phyloP scores from a whole-genome alignment of 2,113 vertebrate genomes.

The Poeciliopsis turrubarensis region DNA sequence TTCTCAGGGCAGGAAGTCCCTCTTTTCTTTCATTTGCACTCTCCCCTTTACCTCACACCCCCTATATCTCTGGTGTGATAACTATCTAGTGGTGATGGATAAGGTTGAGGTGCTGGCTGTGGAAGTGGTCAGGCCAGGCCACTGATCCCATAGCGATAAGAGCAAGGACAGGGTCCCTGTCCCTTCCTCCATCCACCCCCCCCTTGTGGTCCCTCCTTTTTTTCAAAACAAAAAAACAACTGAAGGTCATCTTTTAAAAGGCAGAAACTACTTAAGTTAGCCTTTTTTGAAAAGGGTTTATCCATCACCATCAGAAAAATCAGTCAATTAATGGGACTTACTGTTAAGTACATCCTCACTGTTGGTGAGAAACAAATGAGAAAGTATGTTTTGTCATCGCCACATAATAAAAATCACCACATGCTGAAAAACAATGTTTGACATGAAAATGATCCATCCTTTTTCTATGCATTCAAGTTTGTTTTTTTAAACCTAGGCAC shows the following conservation, averaged over 20 bases:
- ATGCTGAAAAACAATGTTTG: no score
- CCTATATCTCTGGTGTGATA: constrained; percentile 71
- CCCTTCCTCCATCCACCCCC: constrained; percentile 52
- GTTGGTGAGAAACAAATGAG: no score
- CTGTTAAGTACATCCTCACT: not conserved
- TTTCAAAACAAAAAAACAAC: constrained; percentile 60
- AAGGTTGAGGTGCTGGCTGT: constrained; percentile 80
- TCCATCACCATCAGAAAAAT: not conserved
- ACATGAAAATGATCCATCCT: no score
- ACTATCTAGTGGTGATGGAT: constrained; percentile 83
- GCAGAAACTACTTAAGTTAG: constrained; percentile 57
- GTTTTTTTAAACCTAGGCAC: no score
- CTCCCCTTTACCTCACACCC: constrained; percentile 27
- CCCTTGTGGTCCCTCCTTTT: constrained; percentile 43
- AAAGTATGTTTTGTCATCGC: no score
- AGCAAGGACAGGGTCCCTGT: constrained; percentile 78
- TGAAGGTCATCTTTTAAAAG: constrained; percentile 75
- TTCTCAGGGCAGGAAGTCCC: constrained; percentile 54
- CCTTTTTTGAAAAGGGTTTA: constrained; percentile 41
- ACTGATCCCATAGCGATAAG: constrained; percentile 80
- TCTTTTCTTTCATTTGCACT: constrained; percentile 35
- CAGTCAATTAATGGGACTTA: not conserved
- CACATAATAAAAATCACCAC: no score
- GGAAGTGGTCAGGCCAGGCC: constrained; percentile 80
- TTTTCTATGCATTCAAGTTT: no score